Evolutionary conservation across 2,888 invertebrate genomes (phyloP), one percentile per base, ranked within the genome.

Genomic region (Netelia virgata): DNA sequence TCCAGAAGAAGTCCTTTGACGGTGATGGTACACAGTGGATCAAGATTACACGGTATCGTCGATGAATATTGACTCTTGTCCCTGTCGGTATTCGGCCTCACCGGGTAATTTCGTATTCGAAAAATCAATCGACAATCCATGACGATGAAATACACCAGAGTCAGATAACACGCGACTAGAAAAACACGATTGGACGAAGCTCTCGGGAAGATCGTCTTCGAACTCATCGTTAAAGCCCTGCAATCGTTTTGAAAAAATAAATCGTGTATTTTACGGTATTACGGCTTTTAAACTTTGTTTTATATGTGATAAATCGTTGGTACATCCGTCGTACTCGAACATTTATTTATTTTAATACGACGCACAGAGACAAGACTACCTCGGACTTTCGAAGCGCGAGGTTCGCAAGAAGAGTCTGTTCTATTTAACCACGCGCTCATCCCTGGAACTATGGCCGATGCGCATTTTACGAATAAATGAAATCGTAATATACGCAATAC

Each of bases 1-100:
- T 98, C 98, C 69, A 97, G 94, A 94, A 98, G 95, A 76, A 98
- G 92, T 1, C 96, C 96, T 94, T 98, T 98, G 0, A 97, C 97
- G 0, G 97, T 97, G 1, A 98, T 96, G 88, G 96, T 96, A 91
- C 97, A 97, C 16, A 97, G 91, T 0, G 97, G 97, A 89, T 97
- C 96, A 43, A 97, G 94, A 64, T 95, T 95, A 90, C 97, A 97
- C 18, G 95, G 95, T n/a, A 97, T 91, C 95, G 96, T 95, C 0
- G 91, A 88, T 41, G 63, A 2, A 68, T 92, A 92, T 9, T 64
- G 74, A 1, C 92, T 92, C 16, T 89, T 92, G 82, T 94, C 93
- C 82, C 41, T 69, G 6, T 14, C 41, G 9, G 53, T 81, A 82
- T 95, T 94, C 72, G 95, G 93, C 79, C 95, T 95, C 18, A 97